phyloP scores from a whole-genome alignment of 2,888 invertebrate genomes.

The Drosophila pseudotalamancana region DNA sequence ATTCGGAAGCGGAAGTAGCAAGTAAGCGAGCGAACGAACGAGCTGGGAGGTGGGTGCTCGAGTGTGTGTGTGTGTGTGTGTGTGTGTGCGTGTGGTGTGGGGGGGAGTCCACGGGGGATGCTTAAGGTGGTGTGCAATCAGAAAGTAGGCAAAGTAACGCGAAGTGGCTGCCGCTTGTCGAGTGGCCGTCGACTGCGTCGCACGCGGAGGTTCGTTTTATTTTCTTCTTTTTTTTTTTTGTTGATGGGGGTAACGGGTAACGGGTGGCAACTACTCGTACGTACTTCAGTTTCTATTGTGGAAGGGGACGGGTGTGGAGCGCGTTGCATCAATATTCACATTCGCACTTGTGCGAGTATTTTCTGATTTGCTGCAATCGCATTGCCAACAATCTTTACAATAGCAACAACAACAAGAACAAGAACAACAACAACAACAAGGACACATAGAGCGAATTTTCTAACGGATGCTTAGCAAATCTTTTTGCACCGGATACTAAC shows the following conservation, averaged over 20 bases:
- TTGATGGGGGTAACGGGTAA: conserved; percentile 14
- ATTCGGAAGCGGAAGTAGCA: conserved; percentile 80
- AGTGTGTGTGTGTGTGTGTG: too few species aligned
- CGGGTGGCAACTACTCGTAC: conserved; percentile 35
- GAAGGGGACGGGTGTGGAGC: neutral
- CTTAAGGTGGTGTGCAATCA: conserved; percentile 23
- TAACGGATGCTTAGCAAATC: conserved; percentile 75
- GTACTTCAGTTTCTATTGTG: neutral
- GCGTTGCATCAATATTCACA: conserved; percentile 74
- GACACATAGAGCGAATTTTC: conserved; percentile 52
- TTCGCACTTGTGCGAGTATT: conserved; percentile 79
- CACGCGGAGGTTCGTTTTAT: conserved; percentile 5
- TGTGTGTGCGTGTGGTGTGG: too few species aligned
- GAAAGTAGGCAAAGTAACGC: conserved; percentile 69
- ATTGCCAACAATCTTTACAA: conserved; percentile 61
- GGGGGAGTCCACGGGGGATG: too few species aligned
- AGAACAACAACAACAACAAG: conserved; percentile 29
- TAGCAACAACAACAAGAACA: conserved; percentile 42
- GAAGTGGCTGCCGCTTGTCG: conserved; percentile 57
- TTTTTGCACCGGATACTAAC: conserved; percentile 73
- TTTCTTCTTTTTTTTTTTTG: neutral
- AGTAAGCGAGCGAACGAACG: conserved; percentile 69
- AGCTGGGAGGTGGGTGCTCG: conserved; percentile 5
- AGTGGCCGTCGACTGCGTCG: conserved; percentile 38
- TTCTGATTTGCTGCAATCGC: conserved; percentile 76